Percentiles rank a stretch among this genome's conserved stretches.
These are phyloP conservation scores for Asobara japonica DNA, from an alignment of 1,140 invertebrate genomes.

Conservation along the genomic window DNA sequence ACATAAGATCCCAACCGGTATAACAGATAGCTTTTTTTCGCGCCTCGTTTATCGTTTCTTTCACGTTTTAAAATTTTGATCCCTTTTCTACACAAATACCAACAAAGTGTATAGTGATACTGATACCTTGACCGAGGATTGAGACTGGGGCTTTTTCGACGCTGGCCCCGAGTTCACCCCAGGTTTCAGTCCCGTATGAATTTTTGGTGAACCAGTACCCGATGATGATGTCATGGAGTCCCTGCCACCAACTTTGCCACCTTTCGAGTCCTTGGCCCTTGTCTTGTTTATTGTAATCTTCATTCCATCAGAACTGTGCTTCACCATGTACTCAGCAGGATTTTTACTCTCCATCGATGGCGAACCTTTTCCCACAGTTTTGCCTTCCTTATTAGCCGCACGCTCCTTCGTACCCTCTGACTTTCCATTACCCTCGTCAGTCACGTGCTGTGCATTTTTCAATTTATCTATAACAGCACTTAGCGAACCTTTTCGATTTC, in stretches of 20 bases:
- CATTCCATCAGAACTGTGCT: conserved; percentile 84
- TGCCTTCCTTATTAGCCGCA: conserved; percentile 58
- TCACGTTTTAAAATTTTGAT: too few species aligned
- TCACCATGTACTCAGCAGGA: conserved; percentile 84
- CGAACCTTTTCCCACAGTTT: conserved; percentile 64
- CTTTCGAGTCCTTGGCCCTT: conserved; percentile 73
- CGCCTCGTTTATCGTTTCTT: too few species aligned
- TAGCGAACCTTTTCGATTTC: conserved; percentile 80
- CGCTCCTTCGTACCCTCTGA: conserved; percentile 51
- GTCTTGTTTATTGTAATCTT: conserved; percentile 92
- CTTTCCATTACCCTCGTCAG: conserved; percentile 55
- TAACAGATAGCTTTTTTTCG: too few species aligned
- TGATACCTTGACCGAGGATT: conserved; percentile 60
- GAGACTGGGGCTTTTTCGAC: conserved; percentile 77
- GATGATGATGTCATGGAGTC: conserved; percentile 35
- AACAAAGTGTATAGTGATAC: too few species aligned
- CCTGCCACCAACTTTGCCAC: conserved; percentile 45
- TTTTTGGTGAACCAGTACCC: conserved; percentile 76
- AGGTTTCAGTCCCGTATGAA: conserved; percentile 84
- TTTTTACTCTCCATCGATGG: conserved; percentile 74
- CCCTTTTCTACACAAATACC: too few species aligned
- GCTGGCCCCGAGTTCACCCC: conserved; percentile 83
- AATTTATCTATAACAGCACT: conserved; percentile 89
- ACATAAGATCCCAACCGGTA: too few species aligned
- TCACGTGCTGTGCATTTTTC: conserved; percentile 77